These are phyloP conservation scores for Dermochelys coriacea DNA, from an alignment of 2,797 vertebrate species.

Conservation along the genomic window DNA sequence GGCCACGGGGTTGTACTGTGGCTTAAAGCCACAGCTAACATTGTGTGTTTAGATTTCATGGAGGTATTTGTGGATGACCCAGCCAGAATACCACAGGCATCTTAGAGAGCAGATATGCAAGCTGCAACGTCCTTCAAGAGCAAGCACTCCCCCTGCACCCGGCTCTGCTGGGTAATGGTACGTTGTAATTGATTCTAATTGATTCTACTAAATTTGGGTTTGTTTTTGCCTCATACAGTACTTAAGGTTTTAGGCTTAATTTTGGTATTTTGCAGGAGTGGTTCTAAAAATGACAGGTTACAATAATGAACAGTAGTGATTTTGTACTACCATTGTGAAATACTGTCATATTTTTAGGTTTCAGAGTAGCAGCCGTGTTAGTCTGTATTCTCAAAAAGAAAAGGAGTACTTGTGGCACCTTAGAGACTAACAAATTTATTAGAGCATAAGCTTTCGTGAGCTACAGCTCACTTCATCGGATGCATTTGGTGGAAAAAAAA, in stretches of 20 bases:
- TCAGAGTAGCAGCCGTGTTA: too few species aligned
- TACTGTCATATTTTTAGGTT: not conserved
- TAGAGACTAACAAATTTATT: too few species aligned
- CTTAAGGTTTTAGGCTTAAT: not conserved
- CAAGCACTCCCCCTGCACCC: not conserved
- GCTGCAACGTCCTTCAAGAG: accelerated
- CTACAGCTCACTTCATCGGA: too few species aligned
- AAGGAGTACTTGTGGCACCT: too few species aligned
- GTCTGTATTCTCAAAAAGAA: too few species aligned
- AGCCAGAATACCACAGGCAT: not conserved
- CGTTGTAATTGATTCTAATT: not conserved
- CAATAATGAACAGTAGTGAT: not conserved
- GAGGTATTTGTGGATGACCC: not conserved
- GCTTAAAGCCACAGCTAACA: not conserved
- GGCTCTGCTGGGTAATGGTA: not conserved
- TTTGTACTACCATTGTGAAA: not conserved
- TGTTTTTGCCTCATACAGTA: not conserved
- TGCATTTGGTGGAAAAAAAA: too few species aligned
- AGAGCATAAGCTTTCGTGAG: too few species aligned
- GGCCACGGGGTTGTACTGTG: not conserved
- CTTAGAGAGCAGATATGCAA: not conserved
- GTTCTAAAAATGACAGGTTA: not conserved
- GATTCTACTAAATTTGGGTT: not conserved
- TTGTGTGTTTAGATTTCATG: accelerated
- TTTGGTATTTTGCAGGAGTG: not conserved